Evolutionary conservation across 1,140 invertebrate genomes (phyloP).

Genomic region (Maniola jurtina): DNA sequence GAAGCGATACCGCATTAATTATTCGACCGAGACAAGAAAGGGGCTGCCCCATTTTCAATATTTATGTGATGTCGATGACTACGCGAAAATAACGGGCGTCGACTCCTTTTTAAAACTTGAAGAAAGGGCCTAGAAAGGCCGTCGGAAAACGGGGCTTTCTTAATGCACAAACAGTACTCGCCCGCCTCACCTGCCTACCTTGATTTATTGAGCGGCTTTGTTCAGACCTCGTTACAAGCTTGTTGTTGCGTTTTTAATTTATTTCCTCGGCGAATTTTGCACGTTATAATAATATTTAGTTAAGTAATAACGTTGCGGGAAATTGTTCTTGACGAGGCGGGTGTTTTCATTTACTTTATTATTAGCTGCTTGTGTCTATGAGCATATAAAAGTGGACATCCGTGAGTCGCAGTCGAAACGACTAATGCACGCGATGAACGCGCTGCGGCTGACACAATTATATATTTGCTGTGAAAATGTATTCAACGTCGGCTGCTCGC

Average conservation of each 20-base stretch:
- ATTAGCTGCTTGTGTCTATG: not conserved
- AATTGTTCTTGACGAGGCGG: conserved; percentile 38
- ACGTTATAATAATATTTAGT: conserved; percentile 68
- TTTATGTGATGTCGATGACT: conserved; percentile 80
- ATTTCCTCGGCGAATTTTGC: conserved; percentile 66
- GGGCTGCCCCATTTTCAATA: conserved; percentile 76
- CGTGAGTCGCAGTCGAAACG: no score
- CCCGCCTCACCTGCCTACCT: conserved; percentile 67
- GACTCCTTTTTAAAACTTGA: conserved; percentile 77
- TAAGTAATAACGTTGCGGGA: conserved; percentile 57
- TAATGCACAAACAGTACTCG: conserved; percentile 76
- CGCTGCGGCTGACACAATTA: no score
- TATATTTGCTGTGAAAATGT: no score
- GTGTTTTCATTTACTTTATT: not conserved
- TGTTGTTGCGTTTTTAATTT: conserved; percentile 79
- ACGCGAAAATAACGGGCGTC: conserved; percentile 74
- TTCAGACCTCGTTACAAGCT: conserved; percentile 73
- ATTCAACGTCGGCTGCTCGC: no score
- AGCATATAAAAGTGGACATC: no score
- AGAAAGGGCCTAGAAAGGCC: conserved; percentile 76
- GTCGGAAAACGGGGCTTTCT: conserved; percentile 65
- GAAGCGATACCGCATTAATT: conserved; percentile 73
- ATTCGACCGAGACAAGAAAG: conserved; percentile 74
- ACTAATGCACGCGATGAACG: no score
- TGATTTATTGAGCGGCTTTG: conserved; percentile 76